These are phyloP conservation scores for Carassius auratus DNA, from an alignment of 2,113 vertebrate genomes.

Conservation along the genomic window DNA sequence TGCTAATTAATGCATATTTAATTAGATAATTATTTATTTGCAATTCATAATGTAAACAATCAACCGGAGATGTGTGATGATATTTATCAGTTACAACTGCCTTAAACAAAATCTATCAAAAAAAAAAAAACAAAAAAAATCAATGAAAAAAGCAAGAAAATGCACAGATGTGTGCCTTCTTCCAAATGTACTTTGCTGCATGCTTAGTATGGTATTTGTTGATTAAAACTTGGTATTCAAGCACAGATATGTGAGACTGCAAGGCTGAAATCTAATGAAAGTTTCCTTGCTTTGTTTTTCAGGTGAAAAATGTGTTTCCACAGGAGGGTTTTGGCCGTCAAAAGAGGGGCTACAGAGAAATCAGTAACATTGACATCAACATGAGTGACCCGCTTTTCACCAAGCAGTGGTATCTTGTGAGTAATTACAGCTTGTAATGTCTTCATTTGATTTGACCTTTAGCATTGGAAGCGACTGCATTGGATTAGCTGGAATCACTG, in stretches of 20 bases:
- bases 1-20: not conserved
- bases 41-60: too few relatives aligned
- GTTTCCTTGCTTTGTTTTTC: constrained; percentile 44
- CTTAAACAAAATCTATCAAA: not conserved
- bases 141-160: not conserved
- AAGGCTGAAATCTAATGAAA: not conserved
- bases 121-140: not conserved
- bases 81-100: not conserved
- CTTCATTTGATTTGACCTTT: constrained; percentile 65
- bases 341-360: constrained; percentile 92
- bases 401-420: constrained; percentile 99
- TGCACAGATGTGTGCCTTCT: not conserved
- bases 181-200: too few relatives aligned
- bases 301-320: constrained; percentile 89
- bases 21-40: not conserved
- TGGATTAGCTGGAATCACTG: constrained; percentile 47
- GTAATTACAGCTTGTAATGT: constrained; percentile 66
- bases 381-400: constrained; percentile 96
- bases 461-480: not conserved
- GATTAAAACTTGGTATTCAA: not conserved
- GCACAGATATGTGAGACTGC: not conserved
- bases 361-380: constrained; percentile 90
- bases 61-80: not conserved
- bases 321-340: constrained; percentile 91
- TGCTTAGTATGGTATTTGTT: not conserved